These are phyloP conservation scores for Mycteria americana DNA, from an alignment of 2,797 vertebrate species.

Conservation along the genomic window DNA sequence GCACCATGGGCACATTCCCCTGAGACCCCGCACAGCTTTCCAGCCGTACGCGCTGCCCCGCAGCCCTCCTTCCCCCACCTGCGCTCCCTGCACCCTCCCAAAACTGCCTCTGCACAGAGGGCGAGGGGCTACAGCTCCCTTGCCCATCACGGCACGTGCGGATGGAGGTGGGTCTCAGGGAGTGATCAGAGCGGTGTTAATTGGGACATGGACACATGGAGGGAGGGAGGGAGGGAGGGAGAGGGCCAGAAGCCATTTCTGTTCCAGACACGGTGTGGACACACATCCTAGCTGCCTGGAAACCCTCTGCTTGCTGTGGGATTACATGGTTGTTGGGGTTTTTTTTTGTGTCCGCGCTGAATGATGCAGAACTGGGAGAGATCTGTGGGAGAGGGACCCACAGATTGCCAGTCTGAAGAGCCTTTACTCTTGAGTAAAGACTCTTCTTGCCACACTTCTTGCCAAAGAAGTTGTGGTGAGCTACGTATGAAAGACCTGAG, in stretches of 20 bases:
- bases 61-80: background rate
- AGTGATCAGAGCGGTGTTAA: fast-evolving
- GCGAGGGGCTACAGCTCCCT: background rate
- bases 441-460: too few relatives aligned
- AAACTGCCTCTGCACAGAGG: background rate
- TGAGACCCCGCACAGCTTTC: background rate
- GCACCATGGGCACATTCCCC: fast-evolving
- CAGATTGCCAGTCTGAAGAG: background rate
- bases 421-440: background rate
- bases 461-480: background rate
- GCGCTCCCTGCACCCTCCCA: background rate
- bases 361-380: background rate
- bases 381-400: background rate
- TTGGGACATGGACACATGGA: fast-evolving
- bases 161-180: background rate
- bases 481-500: background rate
- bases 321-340: fast-evolving
- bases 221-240: too few relatives aligned
- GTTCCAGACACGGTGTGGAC: background rate
- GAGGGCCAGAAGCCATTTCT: background rate
- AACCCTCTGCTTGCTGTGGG: background rate
- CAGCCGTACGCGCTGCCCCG: fast-evolving
- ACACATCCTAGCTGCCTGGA: background rate
- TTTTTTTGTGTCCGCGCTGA: background rate
- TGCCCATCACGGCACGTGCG: fast-evolving